Conservation (phyloP, 1,140 invertebrate species). For the Portunus trituberculatus region DNA sequence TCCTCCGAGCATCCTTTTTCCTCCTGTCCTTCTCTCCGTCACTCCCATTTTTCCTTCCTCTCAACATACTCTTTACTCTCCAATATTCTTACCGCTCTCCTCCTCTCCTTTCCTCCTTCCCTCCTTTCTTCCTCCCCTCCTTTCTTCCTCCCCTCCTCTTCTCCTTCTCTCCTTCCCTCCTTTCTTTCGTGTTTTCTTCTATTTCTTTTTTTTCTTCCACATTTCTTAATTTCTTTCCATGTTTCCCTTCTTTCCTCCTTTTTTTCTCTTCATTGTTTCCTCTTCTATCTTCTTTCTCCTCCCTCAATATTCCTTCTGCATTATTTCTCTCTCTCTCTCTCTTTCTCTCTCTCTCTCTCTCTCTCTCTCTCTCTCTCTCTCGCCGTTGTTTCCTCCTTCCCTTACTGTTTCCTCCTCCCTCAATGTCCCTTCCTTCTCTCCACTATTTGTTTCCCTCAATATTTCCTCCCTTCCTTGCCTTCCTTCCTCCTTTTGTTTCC, state of each 20-base stretch:
- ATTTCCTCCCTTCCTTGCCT: too few relatives aligned
- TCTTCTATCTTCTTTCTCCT: neutral
- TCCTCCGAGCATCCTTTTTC: constrained; percentile 8
- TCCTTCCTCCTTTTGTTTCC: too few relatives aligned
- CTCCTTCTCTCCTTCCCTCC: neutral
- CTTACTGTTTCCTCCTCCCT: neutral
- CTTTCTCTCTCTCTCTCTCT: neutral
- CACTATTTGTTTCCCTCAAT: neutral
- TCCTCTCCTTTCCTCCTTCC: neutral
- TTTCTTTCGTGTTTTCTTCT: neutral
- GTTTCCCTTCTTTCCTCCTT: neutral
- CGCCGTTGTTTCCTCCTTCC: neutral
- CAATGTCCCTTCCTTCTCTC: neutral
- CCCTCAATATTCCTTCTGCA: too few relatives aligned
- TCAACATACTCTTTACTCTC: neutral
- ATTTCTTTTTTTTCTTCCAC: neutral
- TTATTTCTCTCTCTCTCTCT: neutral
- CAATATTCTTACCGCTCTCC: neutral
- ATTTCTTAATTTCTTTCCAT: neutral
- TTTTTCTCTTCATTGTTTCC: neutral
- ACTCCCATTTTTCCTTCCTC: neutral
- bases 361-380: neutral
- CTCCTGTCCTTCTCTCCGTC: constrained; percentile 6
- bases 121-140: neutral
- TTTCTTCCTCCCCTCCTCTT: neutral